Conservation (phyloP, 1,140 invertebrate species). For the Drosophila sp. region DNA sequence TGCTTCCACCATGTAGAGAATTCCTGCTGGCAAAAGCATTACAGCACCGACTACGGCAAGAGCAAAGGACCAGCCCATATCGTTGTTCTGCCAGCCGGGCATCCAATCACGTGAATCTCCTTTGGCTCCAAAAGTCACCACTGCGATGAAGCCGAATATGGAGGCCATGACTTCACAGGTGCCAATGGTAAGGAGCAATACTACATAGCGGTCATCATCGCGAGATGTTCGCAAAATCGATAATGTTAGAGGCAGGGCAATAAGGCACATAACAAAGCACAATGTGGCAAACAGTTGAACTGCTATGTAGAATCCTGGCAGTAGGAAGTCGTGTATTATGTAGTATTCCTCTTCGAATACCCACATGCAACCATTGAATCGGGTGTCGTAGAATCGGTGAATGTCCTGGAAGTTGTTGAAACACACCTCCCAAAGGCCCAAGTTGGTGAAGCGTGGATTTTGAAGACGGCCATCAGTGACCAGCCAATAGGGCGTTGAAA, state of each 20-base stretch:
- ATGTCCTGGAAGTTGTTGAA: constrained; percentile 93
- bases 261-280: constrained; percentile 90
- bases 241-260: constrained; percentile 89
- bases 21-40: constrained; percentile 89
- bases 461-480: constrained; percentile 92
- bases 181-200: constrained; percentile 90
- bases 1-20: constrained; percentile 93
- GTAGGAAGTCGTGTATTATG: constrained; percentile 92
- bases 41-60: constrained; percentile 92
- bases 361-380: constrained; percentile 95
- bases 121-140: constrained; percentile 91
- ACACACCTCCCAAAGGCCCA: constrained; percentile 97
- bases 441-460: constrained; percentile 92
- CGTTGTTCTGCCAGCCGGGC: constrained; percentile 98
- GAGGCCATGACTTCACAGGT: constrained; percentile 89
- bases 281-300: constrained; percentile 97
- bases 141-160: constrained; percentile 89
- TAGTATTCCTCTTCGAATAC: constrained; percentile 97
- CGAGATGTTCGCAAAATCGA: constrained; percentile 91
- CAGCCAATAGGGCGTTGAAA: constrained; percentile 96
- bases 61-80: constrained; percentile 97
- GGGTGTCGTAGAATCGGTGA: constrained; percentile 91
- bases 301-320: constrained; percentile 95
- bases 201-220: constrained; percentile 91
- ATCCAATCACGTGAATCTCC: constrained; percentile 97